phyloP scores from a whole-genome alignment of 64 coral and sea anemone species.

The Orbicella faveolata region DNA sequence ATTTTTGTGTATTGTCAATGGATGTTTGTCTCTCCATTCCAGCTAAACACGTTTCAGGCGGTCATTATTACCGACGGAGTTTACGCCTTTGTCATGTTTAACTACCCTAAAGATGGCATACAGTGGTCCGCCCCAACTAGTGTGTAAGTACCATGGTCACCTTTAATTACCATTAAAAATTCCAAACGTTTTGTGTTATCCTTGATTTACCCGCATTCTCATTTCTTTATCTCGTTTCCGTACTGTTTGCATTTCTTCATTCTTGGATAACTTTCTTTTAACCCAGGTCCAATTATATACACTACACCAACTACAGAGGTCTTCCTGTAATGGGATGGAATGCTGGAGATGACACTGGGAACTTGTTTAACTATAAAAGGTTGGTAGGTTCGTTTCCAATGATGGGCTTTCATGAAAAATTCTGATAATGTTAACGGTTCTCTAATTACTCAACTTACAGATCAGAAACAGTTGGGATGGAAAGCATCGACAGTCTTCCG shows the following conservation, averaged over 20 bases:
- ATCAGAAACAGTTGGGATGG: background rate
- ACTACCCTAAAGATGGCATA: constrained; percentile 37
- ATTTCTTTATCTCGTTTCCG: too few species aligned
- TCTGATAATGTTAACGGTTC: too few species aligned
- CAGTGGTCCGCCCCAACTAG: constrained; percentile 38
- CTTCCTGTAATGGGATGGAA: constrained; percentile 30
- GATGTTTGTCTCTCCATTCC: background rate
- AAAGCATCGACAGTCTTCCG: background rate
- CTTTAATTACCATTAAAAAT: too few species aligned
- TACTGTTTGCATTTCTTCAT: background rate
- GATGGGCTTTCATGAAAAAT: too few species aligned
- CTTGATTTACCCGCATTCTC: too few species aligned
- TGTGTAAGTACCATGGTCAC: background rate
- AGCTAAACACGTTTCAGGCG: constrained; percentile 60
- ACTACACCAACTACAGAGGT: constrained; percentile 9
- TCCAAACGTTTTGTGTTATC: too few species aligned
- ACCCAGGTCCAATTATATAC: background rate
- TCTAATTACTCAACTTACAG: background rate
- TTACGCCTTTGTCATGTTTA: constrained; percentile 49
- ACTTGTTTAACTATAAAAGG: background rate
- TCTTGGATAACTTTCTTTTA: background rate
- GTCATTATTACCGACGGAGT: constrained; percentile 58
- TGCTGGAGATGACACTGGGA: background rate
- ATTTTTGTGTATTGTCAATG: too few species aligned
- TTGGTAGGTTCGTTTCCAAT: too few species aligned